Evolutionary conservation across 37 sponge, comb jelly and placozoan genomes (phyloP).

Genomic region (Halisarca cf. caerulea): DNA sequence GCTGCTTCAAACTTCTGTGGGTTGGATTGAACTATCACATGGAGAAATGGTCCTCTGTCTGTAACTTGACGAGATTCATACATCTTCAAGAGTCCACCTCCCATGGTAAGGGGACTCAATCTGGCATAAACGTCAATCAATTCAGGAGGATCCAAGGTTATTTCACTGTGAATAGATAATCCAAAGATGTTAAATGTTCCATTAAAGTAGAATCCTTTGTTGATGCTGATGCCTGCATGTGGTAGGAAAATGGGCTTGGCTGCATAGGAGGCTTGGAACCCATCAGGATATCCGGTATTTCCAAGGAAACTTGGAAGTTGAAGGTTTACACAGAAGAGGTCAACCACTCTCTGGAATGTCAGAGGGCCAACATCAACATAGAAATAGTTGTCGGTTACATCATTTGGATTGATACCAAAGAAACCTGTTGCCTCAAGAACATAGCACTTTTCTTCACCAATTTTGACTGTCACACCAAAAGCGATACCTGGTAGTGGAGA

Average conservation of each 20-base stretch:
- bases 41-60: slow-evolving; percentile 26
- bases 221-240: slow-evolving; percentile 1
- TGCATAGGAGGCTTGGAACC: slow-evolving; percentile 23
- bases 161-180: background rate
- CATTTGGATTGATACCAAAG: slow-evolving; percentile 8
- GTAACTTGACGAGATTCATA: slow-evolving; percentile 17
- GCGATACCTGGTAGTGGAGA: slow-evolving; percentile 23
- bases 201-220: slow-evolving; percentile 20
- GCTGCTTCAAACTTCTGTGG: background rate
- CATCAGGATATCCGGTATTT: slow-evolving; percentile 35
- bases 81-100: slow-evolving; percentile 26
- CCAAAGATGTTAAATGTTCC: slow-evolving; percentile 47
- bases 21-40: background rate
- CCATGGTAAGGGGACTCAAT: slow-evolving; percentile 10
- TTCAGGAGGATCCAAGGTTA: slow-evolving; percentile 12
- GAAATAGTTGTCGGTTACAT: slow-evolving; percentile 23
- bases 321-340: slow-evolving; percentile 22
- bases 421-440: background rate
- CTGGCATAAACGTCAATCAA: background rate
- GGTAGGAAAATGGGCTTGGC: background rate
- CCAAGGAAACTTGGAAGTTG: slow-evolving; percentile 17
- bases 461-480: slow-evolving; percentile 10
- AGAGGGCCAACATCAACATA: slow-evolving; percentile 4
- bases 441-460: slow-evolving; percentile 9
- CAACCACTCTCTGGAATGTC: slow-evolving; percentile 15